Percentiles rank a stretch among this genome's conserved stretches.
Evolutionary conservation across 2,797 vertebrate genomes (phyloP).

Genomic region (Oreochromis grahami): DNA sequence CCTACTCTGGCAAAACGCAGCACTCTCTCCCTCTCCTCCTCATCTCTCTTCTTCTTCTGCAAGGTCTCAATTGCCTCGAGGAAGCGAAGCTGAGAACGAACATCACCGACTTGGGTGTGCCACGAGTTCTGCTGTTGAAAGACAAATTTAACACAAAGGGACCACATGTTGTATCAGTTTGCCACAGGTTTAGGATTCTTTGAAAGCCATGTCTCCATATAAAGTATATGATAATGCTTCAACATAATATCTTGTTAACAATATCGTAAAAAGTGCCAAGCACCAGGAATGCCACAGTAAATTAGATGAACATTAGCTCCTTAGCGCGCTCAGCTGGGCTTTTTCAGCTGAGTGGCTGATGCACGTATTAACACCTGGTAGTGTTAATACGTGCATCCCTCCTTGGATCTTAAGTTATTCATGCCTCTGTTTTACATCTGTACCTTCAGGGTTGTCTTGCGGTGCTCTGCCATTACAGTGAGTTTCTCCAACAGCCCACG

Average conservation of each 20-base stretch:
- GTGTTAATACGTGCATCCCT: rapidly evolving
- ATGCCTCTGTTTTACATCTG: slow-evolving; percentile 5
- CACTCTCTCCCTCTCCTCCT: slow-evolving; percentile 86
- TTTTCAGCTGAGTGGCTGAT: background rate
- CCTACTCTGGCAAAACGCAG: slow-evolving; percentile 87
- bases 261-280: rapidly evolving
- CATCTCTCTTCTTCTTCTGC: slow-evolving; percentile 85
- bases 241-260: background rate
- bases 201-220: rapidly evolving
- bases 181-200: background rate
- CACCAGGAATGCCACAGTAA: background rate
- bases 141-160: background rate
- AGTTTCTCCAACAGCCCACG: slow-evolving; percentile 88
- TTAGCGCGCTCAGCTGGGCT: background rate
- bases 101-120: slow-evolving; percentile 79
- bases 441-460: slow-evolving; percentile 83
- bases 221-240: background rate
- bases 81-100: slow-evolving; percentile 87
- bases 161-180: background rate
- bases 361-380: background rate
- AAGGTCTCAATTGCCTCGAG: slow-evolving; percentile 88
- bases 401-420: background rate
- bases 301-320: background rate
- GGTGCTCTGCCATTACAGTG: slow-evolving; percentile 82
- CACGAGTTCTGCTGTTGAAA: slow-evolving; percentile 75